Percentiles rank a stretch among this genome's conserved stretches.
Conservation (phyloP, 2,888 invertebrate genomes). For the Lycocerus yunnanus region DNA sequence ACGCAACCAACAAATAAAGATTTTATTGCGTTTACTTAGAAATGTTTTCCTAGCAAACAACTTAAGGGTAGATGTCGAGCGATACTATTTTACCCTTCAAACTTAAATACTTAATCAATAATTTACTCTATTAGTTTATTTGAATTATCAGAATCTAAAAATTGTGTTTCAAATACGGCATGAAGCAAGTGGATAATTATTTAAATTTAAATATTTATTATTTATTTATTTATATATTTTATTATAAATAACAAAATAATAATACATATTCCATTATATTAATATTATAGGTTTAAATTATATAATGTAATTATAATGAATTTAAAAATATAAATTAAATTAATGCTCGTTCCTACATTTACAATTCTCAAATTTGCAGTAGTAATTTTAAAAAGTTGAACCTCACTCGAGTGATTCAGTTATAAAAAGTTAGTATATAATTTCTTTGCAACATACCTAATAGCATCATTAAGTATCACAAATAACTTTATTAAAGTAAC, state of each 20-base stretch:
- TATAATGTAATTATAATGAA: neutral
- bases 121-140: neutral
- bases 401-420: neutral
- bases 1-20: constrained; percentile 29
- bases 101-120: neutral
- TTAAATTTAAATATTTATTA: too few relatives aligned
- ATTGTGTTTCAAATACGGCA: neutral
- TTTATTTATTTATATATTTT: neutral
- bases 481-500: constrained; percentile 25
- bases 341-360: neutral
- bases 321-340: neutral
- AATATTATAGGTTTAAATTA: neutral
- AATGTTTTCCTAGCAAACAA: constrained; percentile 23
- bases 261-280: neutral
- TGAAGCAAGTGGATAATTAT: neutral
- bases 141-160: neutral
- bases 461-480: constrained; percentile 6
- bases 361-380: neutral
- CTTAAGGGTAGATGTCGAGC: constrained; percentile 11
- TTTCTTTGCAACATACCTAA: neutral
- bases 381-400: neutral
- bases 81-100: constrained; percentile 1
- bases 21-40: constrained; percentile 27
- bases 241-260: neutral
- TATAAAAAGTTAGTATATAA: neutral